Percentiles rank a stretch among this genome's conserved stretches.
Conservation (phyloP, 2,113 vertebrate species). For the Rafetus swinhoei region DNA sequence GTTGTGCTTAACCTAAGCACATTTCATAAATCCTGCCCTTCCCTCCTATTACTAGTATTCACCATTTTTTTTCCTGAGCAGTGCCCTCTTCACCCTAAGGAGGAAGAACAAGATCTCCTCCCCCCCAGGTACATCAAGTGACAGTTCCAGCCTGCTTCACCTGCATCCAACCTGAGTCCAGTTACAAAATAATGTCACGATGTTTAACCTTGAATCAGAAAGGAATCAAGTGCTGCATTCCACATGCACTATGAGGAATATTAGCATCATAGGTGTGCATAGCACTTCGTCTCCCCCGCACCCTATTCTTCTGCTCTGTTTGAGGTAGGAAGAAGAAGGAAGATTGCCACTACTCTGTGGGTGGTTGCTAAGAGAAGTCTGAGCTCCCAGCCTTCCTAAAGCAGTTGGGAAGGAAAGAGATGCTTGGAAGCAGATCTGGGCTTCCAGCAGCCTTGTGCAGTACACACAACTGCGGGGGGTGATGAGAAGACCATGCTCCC, state of each 20-base stretch:
- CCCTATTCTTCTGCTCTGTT: not conserved
- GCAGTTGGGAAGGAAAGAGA: accelerated
- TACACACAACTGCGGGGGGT: not conserved
- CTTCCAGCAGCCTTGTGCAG: not conserved
- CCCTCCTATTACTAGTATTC: slow-evolving; percentile 10
- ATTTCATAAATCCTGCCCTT: slow-evolving; percentile 16
- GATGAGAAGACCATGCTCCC: not conserved
- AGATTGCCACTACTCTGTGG: not conserved
- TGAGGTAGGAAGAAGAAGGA: not conserved
- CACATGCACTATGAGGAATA: not conserved
- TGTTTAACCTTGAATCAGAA: not conserved
- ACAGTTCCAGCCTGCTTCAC: not conserved
- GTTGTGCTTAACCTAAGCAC: not conserved
- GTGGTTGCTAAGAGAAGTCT: not conserved
- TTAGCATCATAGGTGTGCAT: not conserved
- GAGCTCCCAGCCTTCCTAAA: not conserved
- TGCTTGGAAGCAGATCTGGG: not conserved
- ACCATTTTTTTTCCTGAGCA: not conserved
- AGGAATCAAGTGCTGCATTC: accelerated
- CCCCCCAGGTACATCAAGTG: not conserved
- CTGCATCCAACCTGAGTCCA: not conserved
- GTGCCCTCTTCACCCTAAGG: not conserved
- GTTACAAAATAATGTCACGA: accelerated
- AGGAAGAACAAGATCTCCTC: slow-evolving; percentile 4
- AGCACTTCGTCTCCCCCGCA: accelerated